Conservation (phyloP, 2,797 vertebrate genomes). For the Helostoma temminkii region DNA sequence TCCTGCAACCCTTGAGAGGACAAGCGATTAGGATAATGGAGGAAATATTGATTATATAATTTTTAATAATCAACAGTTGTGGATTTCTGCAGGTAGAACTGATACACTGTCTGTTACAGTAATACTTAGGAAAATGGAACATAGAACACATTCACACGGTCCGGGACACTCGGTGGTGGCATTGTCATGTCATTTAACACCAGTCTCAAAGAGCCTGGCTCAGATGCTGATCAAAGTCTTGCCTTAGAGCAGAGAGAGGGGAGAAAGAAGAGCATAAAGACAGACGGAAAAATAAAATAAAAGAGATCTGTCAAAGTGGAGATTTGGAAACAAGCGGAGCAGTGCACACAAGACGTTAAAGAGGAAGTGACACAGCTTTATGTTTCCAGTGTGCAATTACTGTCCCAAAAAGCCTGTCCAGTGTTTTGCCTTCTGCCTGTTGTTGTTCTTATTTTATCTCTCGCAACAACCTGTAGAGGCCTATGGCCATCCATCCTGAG, state of each 20-base stretch:
- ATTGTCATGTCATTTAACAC: slow-evolving; percentile 60
- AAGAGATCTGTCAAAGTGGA: slow-evolving; percentile 7
- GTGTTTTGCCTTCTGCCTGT: no score
- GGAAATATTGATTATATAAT: background rate
- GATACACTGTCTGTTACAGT: background rate
- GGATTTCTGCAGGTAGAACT: background rate
- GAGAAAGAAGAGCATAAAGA: slow-evolving; percentile 12
- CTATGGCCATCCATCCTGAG: no score
- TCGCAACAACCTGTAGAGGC: no score
- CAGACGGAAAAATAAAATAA: slow-evolving; percentile 13
- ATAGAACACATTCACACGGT: slow-evolving; percentile 32
- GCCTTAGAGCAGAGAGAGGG: slow-evolving; percentile 16
- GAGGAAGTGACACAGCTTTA: no score
- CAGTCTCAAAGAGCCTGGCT: slow-evolving; percentile 39
- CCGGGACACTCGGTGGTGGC: slow-evolving; percentile 46
- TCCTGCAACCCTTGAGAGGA: no score
- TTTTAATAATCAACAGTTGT: background rate
- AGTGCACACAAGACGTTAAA: background rate
- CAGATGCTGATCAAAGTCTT: slow-evolving; percentile 42
- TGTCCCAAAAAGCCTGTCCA: no score
- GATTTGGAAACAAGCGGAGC: slow-evolving; percentile 11
- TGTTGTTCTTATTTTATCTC: no score
- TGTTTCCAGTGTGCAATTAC: no score
- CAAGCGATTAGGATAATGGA: no score
- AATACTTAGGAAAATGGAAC: background rate